phyloP scores from a whole-genome alignment of 2,113 vertebrate species.

The Phasianus colchicus region DNA sequence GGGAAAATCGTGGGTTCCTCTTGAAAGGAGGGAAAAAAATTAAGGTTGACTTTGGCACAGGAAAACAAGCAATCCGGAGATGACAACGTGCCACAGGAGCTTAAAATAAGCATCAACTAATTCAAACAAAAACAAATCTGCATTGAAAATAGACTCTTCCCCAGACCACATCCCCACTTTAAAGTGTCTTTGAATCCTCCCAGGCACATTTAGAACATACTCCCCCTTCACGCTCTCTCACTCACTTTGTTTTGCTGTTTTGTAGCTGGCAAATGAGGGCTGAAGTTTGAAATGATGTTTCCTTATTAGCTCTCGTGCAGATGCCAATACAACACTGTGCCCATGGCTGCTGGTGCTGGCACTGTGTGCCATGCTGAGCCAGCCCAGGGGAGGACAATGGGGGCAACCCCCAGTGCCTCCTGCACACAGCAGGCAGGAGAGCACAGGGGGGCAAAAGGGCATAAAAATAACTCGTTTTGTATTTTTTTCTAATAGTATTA shows the following conservation, averaged over 20 bases:
- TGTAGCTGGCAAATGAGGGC: slow-evolving; percentile 18
- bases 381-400: not conserved
- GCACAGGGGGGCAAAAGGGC: fast-evolving
- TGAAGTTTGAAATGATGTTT: slow-evolving; percentile 12
- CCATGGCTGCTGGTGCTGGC: fast-evolving
- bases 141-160: slow-evolving; percentile 52
- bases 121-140: slow-evolving; percentile 66
- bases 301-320: not conserved
- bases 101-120: slow-evolving; percentile 69
- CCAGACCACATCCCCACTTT: slow-evolving; percentile 44
- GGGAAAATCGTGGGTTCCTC: slow-evolving; percentile 47
- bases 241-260: not conserved
- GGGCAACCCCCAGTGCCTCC: not conserved
- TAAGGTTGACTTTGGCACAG: slow-evolving; percentile 47
- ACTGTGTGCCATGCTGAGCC: not conserved
- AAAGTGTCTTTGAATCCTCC: slow-evolving; percentile 64
- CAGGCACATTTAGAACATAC: slow-evolving; percentile 11
- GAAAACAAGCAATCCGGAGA: slow-evolving; percentile 59
- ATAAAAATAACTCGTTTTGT: fast-evolving
- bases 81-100: slow-evolving; percentile 49
- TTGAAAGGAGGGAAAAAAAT: slow-evolving; percentile 58
- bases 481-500: fast-evolving
- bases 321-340: not conserved
- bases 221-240: slow-evolving; percentile 4
- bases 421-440: fast-evolving